Percentiles rank a stretch among this genome's conserved stretches.
Conservation (phyloP, 2,888 invertebrate species). For the Troilus luridus region DNA sequence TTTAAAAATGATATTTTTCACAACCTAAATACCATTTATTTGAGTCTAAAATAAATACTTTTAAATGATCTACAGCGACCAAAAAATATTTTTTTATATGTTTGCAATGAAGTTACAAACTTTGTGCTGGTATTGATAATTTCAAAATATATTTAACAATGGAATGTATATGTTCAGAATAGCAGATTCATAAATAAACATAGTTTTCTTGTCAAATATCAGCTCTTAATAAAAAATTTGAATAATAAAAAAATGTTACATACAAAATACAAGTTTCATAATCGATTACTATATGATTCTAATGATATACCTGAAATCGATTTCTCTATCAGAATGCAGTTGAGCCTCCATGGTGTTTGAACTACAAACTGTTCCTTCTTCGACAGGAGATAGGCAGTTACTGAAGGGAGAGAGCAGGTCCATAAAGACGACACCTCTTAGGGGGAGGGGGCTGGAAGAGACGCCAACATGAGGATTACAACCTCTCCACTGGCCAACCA, state of each 20-base stretch:
- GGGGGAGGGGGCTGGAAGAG: background rate
- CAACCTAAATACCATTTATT: background rate
- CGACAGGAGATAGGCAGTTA: background rate
- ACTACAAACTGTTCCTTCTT: background rate
- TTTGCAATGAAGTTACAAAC: background rate
- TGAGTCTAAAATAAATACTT: background rate
- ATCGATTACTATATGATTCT: background rate
- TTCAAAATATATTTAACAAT: background rate
- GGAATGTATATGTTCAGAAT: too few species aligned
- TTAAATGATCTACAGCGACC: background rate
- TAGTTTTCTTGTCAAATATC: background rate
- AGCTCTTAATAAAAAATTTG: background rate
- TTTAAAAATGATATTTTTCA: too few species aligned
- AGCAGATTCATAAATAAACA: too few species aligned
- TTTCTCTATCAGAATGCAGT: background rate
- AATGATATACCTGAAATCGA: slow-evolving; percentile 4
- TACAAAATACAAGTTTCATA: background rate
- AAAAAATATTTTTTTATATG: background rate
- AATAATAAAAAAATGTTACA: background rate
- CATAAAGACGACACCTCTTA: background rate
- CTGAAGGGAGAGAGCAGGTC: background rate
- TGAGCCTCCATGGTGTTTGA: background rate
- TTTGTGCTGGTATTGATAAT: too few species aligned
- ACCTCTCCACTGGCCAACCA: background rate
- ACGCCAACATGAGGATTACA: background rate